Evolutionary conservation across 2,113 vertebrate species (phyloP), one percentile per base, ranked within the genome.

Genomic region (Synchiropus splendidus): DNA sequence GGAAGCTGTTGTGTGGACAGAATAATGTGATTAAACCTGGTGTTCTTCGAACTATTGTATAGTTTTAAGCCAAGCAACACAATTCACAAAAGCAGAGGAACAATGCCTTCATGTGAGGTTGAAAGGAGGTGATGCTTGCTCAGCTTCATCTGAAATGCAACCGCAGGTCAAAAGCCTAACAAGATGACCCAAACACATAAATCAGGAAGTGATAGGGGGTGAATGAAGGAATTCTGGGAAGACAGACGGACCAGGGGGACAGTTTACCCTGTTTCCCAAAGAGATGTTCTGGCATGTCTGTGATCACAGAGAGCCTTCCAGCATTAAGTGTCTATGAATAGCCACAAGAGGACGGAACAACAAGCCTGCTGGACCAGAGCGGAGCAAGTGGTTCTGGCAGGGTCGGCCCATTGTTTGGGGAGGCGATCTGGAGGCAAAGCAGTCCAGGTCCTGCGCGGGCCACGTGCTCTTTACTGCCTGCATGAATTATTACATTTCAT

Each of bases 401-500:
- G 48, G 55, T 34, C 2, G 2, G 10, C 12, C 21, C 18, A 73
- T 82, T 82, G 75, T 77, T 68, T 43, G 58, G 33, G 18, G 51
- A 68, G 57, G 42, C 38, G 51, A 77, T 67, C 45, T 45, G 71
- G 63, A 82, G 78, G 44, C 59, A 55, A 61, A 67, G 61, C 55
- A 36, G 46, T 68, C 69, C 21, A 56, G 60, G 69, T 67, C 59
- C 66, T 69, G 58, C 39, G 51, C 42, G 34, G 54, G 77, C 67
- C 79, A 86, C 63, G 60, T 69, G 76, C 76, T 79, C 62, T 58
- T 69, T 64, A 12, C 18, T 45, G 61, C 57, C 53, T 9, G 70
- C 74, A 68, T 77, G 77, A 86, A 83, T 87, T 83, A 87, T 86
- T 84, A 74, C 85, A 83, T 80, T 79, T 81, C 76, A 60, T 77